Evolutionary conservation across 2,113 vertebrate species (phyloP).

Genomic region (Dromas ardeola): DNA sequence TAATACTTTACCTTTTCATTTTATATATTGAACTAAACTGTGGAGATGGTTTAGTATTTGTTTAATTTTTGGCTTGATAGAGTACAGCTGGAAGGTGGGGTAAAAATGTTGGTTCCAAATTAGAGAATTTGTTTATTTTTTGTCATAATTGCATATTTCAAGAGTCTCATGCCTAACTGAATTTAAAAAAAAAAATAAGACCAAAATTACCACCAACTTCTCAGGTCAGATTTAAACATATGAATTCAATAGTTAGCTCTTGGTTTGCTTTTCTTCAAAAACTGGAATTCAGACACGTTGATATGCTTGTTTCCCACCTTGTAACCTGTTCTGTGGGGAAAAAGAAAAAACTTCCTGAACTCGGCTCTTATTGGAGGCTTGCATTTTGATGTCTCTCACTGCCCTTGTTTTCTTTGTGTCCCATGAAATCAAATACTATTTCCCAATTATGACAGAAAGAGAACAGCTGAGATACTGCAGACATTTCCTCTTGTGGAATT

Average conservation of each 20-base stretch:
- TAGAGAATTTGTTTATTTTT: not conserved
- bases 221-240: not conserved
- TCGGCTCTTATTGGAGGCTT: not conserved
- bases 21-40: not conserved
- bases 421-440: not conserved
- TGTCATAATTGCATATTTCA: not conserved
- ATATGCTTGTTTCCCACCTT: not conserved
- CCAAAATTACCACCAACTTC: not conserved
- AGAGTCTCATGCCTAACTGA: not conserved
- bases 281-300: not conserved
- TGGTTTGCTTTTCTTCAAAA: not conserved
- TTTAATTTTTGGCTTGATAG: not conserved
- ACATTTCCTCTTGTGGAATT: conserved; percentile 1
- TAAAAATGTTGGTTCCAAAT: not conserved
- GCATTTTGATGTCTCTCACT: not conserved
- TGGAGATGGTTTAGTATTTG: not conserved
- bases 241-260: not conserved
- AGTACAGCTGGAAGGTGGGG: not conserved
- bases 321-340: not conserved
- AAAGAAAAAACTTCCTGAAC: not conserved
- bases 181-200: not conserved
- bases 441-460: conserved; percentile 8
- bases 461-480: conserved; percentile 39
- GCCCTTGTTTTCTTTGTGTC: not conserved
- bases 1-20: not conserved